Evolutionary conservation across 2,113 vertebrate species (phyloP).

Genomic region (Pandion haliaetus): DNA sequence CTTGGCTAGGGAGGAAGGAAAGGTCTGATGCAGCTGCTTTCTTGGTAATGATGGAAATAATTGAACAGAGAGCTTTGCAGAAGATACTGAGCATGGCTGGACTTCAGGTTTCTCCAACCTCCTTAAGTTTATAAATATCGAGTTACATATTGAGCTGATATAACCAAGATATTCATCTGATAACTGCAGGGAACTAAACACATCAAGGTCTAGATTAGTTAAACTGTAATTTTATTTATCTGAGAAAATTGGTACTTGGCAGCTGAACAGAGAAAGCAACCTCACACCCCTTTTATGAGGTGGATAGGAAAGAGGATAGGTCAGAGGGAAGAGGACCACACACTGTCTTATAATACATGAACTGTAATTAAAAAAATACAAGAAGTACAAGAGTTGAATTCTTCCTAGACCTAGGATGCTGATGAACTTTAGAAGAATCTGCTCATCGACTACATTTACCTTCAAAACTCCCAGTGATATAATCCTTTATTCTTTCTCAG

Average conservation of each 20-base stretch:
- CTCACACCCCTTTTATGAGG: neutral
- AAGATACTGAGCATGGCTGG: neutral
- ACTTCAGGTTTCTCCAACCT: neutral
- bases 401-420: neutral
- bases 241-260: neutral
- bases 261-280: neutral
- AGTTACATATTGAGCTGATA: neutral
- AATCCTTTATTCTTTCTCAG: conserved; percentile 19
- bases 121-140: neutral
- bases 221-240: too few species aligned
- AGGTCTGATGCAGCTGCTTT: neutral
- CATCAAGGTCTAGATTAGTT: neutral
- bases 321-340: neutral
- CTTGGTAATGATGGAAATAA: neutral
- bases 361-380: neutral
- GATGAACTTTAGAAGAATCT: neutral
- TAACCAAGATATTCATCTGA: neutral
- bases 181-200: neutral
- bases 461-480: neutral
- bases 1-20: neutral
- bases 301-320: neutral
- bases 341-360: neutral
- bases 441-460: neutral
- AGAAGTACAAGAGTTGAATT: neutral
- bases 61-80: neutral